Evolutionary conservation across 2,113 vertebrate genomes (phyloP).

Genomic region (Macrotus californicus): DNA sequence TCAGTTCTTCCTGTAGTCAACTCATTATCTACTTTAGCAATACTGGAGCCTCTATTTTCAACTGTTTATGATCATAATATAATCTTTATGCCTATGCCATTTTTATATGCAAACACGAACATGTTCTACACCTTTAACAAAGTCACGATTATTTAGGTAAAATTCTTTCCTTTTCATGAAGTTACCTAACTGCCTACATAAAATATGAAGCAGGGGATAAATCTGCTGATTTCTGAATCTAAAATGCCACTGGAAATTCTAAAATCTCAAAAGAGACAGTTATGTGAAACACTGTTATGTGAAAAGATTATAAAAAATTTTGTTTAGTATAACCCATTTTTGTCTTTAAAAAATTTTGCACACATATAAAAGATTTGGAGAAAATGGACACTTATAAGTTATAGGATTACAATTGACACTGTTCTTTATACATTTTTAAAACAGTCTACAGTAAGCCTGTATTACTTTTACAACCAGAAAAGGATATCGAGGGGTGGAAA

Average conservation of each 20-base stretch:
- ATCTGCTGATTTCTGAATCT: conserved; percentile 9
- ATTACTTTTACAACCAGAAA: not conserved
- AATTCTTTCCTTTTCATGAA: not conserved
- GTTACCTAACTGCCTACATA: not conserved
- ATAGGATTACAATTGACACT: not conserved
- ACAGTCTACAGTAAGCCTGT: not conserved
- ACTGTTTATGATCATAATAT: conserved; percentile 16
- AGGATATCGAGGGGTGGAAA: not conserved
- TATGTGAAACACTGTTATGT: not conserved
- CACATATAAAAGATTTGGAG: not conserved
- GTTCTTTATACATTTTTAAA: not conserved
- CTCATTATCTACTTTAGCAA: not conserved
- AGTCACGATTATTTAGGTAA: not conserved
- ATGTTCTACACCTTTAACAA: not conserved
- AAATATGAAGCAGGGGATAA: not conserved
- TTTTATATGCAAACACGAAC: not conserved
- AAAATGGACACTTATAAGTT: not conserved
- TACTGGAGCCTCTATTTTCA: not conserved
- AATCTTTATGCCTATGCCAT: not conserved
- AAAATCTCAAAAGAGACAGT: not conserved
- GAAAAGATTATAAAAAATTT: conserved; percentile 1
- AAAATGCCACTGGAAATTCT: conserved; percentile 16
- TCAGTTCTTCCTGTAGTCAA: not conserved
- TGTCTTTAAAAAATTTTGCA: not conserved
- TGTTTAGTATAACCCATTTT: not conserved